Evolutionary conservation across 2,888 invertebrate genomes (phyloP).

Genomic region (Melieria omissa): DNA sequence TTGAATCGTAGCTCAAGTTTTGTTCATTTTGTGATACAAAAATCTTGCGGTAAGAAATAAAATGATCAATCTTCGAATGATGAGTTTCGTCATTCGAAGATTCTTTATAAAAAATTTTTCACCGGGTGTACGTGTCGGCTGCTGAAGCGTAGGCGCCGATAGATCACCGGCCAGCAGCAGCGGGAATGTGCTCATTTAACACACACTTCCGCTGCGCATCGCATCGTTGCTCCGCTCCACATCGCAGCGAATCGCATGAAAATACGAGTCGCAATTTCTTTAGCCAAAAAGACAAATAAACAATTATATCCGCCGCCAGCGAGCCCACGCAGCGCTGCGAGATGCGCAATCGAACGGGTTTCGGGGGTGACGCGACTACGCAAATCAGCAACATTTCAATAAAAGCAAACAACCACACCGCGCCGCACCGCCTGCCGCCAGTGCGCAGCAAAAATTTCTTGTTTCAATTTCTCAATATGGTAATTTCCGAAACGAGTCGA

Average conservation of each 20-base stretch:
- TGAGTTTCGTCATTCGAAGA: too few species aligned
- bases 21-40: too few species aligned
- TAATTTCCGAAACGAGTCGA: constrained; percentile 51
- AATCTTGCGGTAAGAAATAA: too few species aligned
- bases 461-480: constrained; percentile 60
- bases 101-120: too few species aligned
- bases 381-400: constrained; percentile 2
- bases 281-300: constrained; percentile 43
- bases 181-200: too few species aligned
- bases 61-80: too few species aligned
- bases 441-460: constrained; percentile 33
- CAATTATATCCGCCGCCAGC: constrained; percentile 45
- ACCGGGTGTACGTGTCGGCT: too few species aligned
- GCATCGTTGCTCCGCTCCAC: not conserved
- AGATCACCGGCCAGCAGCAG: too few species aligned
- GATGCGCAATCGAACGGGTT: not conserved
- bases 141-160: too few species aligned
- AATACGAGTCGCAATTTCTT: not conserved
- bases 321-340: constrained; percentile 6
- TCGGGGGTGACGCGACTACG: constrained; percentile 27
- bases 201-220: too few species aligned
- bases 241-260: not conserved
- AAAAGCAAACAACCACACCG: constrained; percentile 4
- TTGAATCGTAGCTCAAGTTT: too few species aligned
- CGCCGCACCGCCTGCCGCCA: constrained; percentile 1